Percentiles rank a stretch among this genome's conserved stretches.
phyloP scores from a whole-genome alignment of 2,797 vertebrate species.

The Choloepus didactylus region DNA sequence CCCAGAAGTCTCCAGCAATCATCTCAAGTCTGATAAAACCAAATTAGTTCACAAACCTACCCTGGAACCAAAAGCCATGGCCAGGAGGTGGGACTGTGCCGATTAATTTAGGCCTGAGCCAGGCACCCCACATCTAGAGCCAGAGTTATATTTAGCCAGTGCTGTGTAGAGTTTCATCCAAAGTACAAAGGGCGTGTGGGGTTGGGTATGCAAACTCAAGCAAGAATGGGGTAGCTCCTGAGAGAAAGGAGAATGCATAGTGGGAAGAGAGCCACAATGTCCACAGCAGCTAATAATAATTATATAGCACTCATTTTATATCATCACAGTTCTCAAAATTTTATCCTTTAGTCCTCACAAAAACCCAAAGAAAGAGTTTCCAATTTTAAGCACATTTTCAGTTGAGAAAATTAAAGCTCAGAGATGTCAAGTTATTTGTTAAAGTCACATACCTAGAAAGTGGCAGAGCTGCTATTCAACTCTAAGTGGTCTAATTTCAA shows the following conservation, averaged over 20 bases:
- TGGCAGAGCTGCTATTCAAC: slow-evolving; percentile 1
- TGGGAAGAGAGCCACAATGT: neutral
- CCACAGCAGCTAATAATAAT: neutral
- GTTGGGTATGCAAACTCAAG: neutral
- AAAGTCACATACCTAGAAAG: neutral
- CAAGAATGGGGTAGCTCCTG: neutral
- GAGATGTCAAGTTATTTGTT: slow-evolving; percentile 23
- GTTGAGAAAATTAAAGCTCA: slow-evolving; percentile 17
- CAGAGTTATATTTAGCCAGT: neutral
- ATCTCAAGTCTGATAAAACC: neutral
- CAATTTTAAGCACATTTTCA: slow-evolving; percentile 16
- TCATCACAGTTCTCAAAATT: neutral
- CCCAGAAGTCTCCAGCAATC: neutral
- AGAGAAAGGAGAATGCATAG: neutral
- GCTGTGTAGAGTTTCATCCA: neutral
- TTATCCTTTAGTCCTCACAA: neutral
- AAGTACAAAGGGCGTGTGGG: neutral
- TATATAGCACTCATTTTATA: neutral
- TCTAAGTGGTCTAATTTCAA: neutral
- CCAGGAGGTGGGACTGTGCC: neutral
- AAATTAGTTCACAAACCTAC: neutral
- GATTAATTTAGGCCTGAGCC: neutral
- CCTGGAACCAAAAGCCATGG: neutral
- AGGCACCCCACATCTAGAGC: neutral
- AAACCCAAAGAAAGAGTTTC: neutral